Evolutionary conservation across 2,113 vertebrate species (phyloP), one percentile per base, ranked within the genome.

Genomic region (Oryzias woworae): DNA sequence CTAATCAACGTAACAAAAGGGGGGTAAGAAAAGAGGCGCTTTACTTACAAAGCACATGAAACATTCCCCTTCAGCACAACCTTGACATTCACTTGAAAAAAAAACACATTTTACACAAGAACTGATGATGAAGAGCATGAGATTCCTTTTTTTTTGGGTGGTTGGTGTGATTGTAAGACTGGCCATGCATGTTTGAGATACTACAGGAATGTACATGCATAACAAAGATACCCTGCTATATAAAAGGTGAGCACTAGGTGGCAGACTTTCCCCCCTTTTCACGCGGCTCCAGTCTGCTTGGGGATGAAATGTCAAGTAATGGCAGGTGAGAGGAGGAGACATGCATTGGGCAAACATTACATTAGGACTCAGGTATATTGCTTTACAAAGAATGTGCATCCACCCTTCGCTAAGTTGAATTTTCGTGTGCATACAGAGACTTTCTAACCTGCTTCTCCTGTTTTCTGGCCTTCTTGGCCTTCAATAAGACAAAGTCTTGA

Each of bases 141-240:
- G 26, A 28, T 28, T 28, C 26, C 26, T 28, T 6, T 28, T 6
- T 28, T 4, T 28, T 28, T 4, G 26, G 5, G 4, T 36, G 8
- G 8, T 12, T 36, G 13, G 42, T 17, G 15, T 15, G 41, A 53
- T 23, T 41, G 7, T 44, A 43, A 52, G 28, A 28, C 49, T 18
- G 20, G 56, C 41, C 71, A 73, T 72, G 72, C 70, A 16, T 50
- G 63, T 54, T 44, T 20, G 54, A 45, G 51, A 53, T 23, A 58
- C 45, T 67, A 63, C 56, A 73, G 62, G 53, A 78, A 62, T 58
- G 55, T 66, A 70, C 67, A 73, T 87, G 85, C 85, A 89, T 84
- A 83, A 71, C 77, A 71, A 73, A 72, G 55, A 71, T 45, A 71
- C 44, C 74, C 73, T 73, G 76, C 76, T 73, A 52, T 77, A 76